Base-by-base conservation (phyloP, 2,888 invertebrate species). In the Blastobasis lacticolella region DNA sequence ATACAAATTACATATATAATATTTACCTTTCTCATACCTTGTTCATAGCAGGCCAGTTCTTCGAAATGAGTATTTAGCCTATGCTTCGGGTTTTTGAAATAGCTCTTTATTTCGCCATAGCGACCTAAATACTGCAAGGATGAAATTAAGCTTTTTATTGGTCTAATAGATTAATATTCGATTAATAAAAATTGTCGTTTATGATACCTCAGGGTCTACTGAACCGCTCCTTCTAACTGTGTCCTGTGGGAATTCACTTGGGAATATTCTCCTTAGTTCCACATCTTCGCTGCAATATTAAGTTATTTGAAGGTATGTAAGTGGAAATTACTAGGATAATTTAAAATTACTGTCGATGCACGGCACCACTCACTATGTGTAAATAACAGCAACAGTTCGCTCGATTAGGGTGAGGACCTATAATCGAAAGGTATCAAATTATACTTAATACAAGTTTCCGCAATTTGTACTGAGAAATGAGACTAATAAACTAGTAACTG, bases 221-320 rank as follows among this genome's bases (percentile, higher is more conserved):
- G 71, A 66, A 2, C 85, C 87, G 61, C 73, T 81, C 69, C 71
- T 81, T 52, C 81, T 63, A 4, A 84, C 55, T 0, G 81, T 81
- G 47, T 86, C 85, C 65, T 81, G 81, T 23, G 85, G 85, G 57
- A 87, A 87, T 62, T 86, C 85, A 52, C 55, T 71, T 1, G 87
- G 83, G 57, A 86, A 87, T 57, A 87, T 73, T 62, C 87, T 71
- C 53, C 87, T 68, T 10, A 86, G 60, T 54, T 87, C 87, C 37
- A 86, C 73, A 61, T 86, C 87, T 69, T 87, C 87, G 61, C 87
- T 87, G 66, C 54, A 70, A 67, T 23, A 23, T 23, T 23, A 23
- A 23, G 3, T 23, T 23, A 23, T 23, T 23, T 23, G 23, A 23
- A 3, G 23, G 23, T 23, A 23, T 23, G 23, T 23, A 23, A 23